Evolutionary conservation across 2,888 invertebrate genomes (phyloP).

Genomic region (Hololepta plana): DNA sequence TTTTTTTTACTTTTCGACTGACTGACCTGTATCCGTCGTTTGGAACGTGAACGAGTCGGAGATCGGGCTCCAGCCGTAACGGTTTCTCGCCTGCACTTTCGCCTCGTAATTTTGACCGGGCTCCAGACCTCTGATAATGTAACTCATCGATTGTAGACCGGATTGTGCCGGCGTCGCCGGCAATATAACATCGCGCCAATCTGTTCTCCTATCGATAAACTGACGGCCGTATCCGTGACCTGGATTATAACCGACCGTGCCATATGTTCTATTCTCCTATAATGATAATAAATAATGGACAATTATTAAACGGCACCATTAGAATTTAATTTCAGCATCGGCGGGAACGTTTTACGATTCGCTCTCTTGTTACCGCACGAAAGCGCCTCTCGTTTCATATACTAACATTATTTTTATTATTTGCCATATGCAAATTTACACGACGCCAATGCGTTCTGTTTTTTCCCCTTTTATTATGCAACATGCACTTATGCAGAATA

Average conservation of each 20-base stretch:
- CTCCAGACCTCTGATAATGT: conserved; percentile 44
- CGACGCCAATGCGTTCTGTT: too few species aligned
- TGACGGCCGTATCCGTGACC: conserved; percentile 20
- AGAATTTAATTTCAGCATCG: too few species aligned
- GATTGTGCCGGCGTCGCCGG: conserved; percentile 29
- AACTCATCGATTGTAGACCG: conserved; percentile 43
- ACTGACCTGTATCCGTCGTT: conserved; percentile 42
- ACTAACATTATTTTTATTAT: too few species aligned
- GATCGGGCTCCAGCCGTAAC: conserved; percentile 46
- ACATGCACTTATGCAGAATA: too few species aligned
- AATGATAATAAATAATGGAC: not conserved
- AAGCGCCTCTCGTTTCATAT: too few species aligned
- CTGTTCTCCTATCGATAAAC: conserved; percentile 27
- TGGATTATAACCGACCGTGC: conserved; percentile 17
- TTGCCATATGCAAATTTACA: too few species aligned
- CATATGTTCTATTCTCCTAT: conserved; percentile 24
- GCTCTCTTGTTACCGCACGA: too few species aligned
- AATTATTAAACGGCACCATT: not conserved
- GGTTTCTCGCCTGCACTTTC: conserved; percentile 44
- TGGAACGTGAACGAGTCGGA: conserved; percentile 43
- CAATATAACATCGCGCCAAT: conserved; percentile 39
- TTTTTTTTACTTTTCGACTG: conserved; percentile 1
- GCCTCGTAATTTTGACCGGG: conserved; percentile 48
- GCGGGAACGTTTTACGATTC: too few species aligned
- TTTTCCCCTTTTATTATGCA: too few species aligned